Evolutionary conservation across 2,888 invertebrate species (phyloP).

Genomic region (Drosophila helvetica): DNA sequence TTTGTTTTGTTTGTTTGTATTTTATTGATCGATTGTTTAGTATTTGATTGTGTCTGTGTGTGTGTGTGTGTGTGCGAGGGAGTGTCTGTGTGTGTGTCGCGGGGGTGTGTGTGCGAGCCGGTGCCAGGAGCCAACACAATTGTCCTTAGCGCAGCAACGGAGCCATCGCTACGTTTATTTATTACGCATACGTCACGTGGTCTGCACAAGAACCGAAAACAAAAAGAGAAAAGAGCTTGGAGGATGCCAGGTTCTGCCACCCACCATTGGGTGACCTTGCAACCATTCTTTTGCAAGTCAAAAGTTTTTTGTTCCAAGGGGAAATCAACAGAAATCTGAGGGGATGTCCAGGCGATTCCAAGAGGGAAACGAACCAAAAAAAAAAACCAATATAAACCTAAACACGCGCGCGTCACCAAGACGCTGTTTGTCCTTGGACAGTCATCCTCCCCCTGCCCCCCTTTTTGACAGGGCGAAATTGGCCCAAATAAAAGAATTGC

Average conservation of each 20-base stretch:
- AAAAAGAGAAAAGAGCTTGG: background rate
- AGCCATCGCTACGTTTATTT: conserved; percentile 52
- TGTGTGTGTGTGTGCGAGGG: conserved; percentile 7
- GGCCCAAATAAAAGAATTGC: conserved; percentile 58
- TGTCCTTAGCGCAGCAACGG: conserved; percentile 58
- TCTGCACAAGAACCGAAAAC: conserved; percentile 1
- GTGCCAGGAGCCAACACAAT: conserved; percentile 52
- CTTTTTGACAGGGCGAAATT: conserved; percentile 40
- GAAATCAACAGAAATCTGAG: conserved; percentile 26
- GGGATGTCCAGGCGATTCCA: conserved; percentile 56
- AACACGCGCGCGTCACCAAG: conserved; percentile 68
- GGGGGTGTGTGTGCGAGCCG: conserved; percentile 35
- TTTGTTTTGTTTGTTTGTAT: conserved; percentile 18
- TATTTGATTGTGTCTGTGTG: conserved; percentile 22
- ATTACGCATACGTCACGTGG: conserved; percentile 75
- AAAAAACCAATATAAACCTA: conserved; percentile 58
- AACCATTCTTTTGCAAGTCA: conserved; percentile 13
- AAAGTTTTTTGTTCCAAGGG: background rate
- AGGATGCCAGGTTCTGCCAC: too few species aligned
- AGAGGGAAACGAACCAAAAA: conserved; percentile 1
- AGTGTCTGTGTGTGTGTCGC: conserved; percentile 6
- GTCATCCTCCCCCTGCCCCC: conserved; percentile 1
- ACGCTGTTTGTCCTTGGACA: conserved; percentile 67
- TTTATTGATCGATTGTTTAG: conserved; percentile 63
- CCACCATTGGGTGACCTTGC: conserved; percentile 41